Evolutionary conservation across 2,797 vertebrate species (phyloP).

Genomic region (Epinephelus awoara): DNA sequence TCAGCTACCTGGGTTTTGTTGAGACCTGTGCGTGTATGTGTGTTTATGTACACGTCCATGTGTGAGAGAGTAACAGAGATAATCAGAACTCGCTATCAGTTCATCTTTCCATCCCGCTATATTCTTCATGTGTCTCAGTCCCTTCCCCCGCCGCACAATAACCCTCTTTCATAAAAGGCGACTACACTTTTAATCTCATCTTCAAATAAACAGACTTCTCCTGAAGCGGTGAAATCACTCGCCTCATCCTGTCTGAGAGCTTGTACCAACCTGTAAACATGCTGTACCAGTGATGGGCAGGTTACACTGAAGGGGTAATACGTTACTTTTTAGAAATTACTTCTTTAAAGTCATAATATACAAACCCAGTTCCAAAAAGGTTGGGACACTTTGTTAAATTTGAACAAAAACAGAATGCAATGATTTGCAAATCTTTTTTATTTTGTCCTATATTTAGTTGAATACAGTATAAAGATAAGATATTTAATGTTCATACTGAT

Average conservation of each 20-base stretch:
- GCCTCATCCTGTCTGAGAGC: conserved; percentile 1
- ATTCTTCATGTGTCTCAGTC: neutral
- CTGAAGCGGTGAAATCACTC: conserved; percentile 17
- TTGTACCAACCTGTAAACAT: neutral
- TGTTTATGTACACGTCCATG: neutral
- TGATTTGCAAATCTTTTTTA: no score
- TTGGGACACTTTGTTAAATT: no score
- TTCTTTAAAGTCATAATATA: no score
- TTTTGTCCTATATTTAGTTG: no score
- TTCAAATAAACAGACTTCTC: conserved; percentile 29
- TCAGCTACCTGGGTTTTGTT: conserved; percentile 69
- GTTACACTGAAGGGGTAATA: no score
- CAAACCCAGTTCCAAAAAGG: no score
- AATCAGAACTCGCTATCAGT: conserved; percentile 26
- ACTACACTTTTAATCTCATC: conserved; percentile 35
- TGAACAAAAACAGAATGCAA: no score
- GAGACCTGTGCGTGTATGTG: conserved; percentile 34
- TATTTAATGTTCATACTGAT: no score
- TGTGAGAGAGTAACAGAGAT: neutral
- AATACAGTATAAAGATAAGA: no score
- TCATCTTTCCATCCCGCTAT: conserved; percentile 28
- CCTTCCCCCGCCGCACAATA: conserved; percentile 37
- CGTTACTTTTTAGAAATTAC: no score
- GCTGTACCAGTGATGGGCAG: neutral
- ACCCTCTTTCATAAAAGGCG: conserved; percentile 47